These are phyloP conservation scores for Campylorhamphus procurvoides DNA, from an alignment of 2,113 vertebrate genomes.

Conservation along the genomic window DNA sequence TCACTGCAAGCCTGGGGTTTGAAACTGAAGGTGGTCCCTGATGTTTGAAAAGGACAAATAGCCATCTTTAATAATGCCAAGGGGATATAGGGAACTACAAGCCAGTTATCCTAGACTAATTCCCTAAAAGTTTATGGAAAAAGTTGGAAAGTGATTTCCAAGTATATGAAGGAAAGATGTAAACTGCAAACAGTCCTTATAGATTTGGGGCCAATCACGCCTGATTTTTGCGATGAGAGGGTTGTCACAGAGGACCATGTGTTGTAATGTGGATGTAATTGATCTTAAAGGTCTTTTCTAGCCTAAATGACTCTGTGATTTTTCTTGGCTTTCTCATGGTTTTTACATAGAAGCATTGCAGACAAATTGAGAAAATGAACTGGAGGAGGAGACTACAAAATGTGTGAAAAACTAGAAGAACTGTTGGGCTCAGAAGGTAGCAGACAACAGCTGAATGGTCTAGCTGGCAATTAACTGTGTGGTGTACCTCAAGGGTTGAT, in stretches of 20 bases:
- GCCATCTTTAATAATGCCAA: background rate
- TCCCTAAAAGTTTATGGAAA: background rate
- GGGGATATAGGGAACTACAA: background rate
- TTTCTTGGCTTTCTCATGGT: background rate
- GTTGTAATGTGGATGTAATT: background rate
- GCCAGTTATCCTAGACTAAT: background rate
- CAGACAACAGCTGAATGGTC: background rate
- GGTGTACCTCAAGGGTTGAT: background rate
- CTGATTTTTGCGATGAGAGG: background rate
- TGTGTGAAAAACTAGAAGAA: background rate
- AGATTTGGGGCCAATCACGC: background rate
- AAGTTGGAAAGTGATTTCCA: background rate
- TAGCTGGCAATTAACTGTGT: background rate
- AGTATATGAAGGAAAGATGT: background rate
- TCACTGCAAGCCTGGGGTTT: background rate
- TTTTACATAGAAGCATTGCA: background rate
- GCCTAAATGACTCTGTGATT: background rate
- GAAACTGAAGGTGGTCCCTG: background rate
- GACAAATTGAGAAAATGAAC: background rate
- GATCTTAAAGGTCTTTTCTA: background rate
- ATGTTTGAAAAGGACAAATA: background rate
- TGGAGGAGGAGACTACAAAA: background rate
- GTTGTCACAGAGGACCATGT: background rate
- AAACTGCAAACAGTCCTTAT: background rate
- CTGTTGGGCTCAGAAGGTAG: background rate